Conservation (phyloP, 2,113 vertebrate species). For the Antechinus stuartii region DNA sequence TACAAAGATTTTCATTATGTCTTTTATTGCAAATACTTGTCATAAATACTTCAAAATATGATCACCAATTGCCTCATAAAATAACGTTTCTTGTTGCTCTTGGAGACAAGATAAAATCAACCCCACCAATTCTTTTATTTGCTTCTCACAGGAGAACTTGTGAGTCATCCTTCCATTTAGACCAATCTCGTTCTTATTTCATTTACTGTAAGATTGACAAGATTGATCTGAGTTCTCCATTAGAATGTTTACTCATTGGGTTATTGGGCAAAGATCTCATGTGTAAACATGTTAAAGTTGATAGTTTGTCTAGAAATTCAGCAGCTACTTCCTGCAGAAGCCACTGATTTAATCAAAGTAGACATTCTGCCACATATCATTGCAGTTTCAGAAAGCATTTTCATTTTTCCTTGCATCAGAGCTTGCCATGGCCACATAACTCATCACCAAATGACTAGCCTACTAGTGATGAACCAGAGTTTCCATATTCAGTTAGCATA, state of each 20-base stretch:
- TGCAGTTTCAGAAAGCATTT: not conserved
- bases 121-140: not conserved
- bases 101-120: not conserved
- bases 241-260: not conserved
- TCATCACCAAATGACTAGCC: too few species aligned
- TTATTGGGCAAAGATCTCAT: not conserved
- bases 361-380: not conserved
- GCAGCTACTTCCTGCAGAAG: not conserved
- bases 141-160: not conserved
- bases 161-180: not conserved
- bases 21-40: not conserved
- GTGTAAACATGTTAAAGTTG: not conserved
- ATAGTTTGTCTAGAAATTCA: not conserved
- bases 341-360: not conserved
- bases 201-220: not conserved
- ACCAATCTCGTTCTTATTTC: not conserved
- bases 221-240: not conserved
- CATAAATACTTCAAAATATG: not conserved
- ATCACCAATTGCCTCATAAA: not conserved
- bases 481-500: too few species aligned
- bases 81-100: not conserved
- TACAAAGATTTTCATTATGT: not conserved
- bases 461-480: too few species aligned
- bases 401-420: not conserved
- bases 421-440: too few species aligned